These are phyloP conservation scores for Slavum lentiscoides DNA, from an alignment of 2,888 invertebrate species.

Conservation along the genomic window DNA sequence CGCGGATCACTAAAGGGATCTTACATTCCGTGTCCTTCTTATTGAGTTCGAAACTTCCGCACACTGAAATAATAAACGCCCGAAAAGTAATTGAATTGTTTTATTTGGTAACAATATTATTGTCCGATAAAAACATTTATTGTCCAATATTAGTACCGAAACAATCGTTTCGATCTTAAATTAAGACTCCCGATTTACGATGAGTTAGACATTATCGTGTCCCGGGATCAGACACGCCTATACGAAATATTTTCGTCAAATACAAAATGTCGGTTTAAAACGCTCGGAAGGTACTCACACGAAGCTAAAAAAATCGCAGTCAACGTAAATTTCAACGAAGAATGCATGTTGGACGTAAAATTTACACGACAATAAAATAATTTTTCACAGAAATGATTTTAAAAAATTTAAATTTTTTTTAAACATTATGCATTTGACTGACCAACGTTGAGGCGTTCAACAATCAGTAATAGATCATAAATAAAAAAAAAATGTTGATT, in stretches of 20 bases:
- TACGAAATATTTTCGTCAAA: neutral
- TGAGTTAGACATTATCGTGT: neutral
- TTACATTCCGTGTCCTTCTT: conserved; percentile 62
- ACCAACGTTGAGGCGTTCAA: too few species aligned
- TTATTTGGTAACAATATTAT: neutral
- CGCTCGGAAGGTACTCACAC: conserved; percentile 12
- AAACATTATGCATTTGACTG: neutral
- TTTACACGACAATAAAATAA: neutral
- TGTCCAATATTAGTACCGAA: too few species aligned
- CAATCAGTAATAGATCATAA: too few species aligned
- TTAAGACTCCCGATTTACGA: too few species aligned
- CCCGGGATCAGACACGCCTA: neutral
- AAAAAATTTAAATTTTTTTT: neutral
- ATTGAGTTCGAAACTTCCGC: conserved; percentile 40
- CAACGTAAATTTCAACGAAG: conserved; percentile 2
- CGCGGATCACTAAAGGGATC: conserved; percentile 78
- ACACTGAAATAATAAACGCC: conserved; percentile 21
- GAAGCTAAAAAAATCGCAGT: conserved; percentile 14
- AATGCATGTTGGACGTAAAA: conserved; percentile 11
- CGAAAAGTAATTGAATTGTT: neutral
- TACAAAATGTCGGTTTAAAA: neutral
- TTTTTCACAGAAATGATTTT: neutral
- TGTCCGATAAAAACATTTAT: too few species aligned
- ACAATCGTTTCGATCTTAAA: too few species aligned
- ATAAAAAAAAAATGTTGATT: too few species aligned